Percentiles rank a stretch among this genome's conserved stretches.
Conservation (phyloP, 2,797 vertebrate species). For the Cossypha polioptera region DNA sequence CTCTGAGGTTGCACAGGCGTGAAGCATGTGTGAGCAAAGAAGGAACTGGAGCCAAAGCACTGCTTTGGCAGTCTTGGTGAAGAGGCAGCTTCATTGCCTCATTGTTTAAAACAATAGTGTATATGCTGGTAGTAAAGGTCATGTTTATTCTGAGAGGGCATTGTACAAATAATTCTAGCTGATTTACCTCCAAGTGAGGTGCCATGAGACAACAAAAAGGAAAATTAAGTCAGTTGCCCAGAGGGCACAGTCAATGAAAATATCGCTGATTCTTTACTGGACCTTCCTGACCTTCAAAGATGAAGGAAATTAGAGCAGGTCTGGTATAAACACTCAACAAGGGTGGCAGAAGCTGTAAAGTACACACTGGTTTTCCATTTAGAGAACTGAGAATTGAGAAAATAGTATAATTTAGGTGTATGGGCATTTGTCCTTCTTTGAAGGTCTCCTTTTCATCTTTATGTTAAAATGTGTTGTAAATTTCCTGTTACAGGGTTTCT, state of each 20-base stretch:
- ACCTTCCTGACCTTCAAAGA: background rate
- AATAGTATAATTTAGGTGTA: background rate
- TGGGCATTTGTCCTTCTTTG: background rate
- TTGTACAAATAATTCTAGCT: background rate
- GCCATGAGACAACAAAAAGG: background rate
- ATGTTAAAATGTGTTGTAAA: background rate
- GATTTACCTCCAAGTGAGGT: background rate
- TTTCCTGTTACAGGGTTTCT: background rate
- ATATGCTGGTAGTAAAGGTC: background rate
- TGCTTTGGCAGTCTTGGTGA: background rate
- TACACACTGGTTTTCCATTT: background rate
- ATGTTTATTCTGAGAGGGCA: background rate
- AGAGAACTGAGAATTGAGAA: background rate
- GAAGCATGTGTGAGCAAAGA: background rate
- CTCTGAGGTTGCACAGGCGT: background rate
- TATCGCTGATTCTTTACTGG: background rate
- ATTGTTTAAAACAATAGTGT: background rate
- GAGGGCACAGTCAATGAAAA: background rate
- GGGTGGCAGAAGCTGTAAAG: background rate
- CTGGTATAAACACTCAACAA: background rate
- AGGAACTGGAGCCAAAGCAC: background rate
- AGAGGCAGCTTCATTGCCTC: background rate
- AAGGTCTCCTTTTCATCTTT: background rate
- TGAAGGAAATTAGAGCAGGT: background rate
- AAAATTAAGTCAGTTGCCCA: background rate